A percentile compares a stretch with the other conserved stretches of the same genome.
phyloP scores from a whole-genome alignment of 2,888 invertebrate genomes.

The Pachycephus smyrnensis region DNA sequence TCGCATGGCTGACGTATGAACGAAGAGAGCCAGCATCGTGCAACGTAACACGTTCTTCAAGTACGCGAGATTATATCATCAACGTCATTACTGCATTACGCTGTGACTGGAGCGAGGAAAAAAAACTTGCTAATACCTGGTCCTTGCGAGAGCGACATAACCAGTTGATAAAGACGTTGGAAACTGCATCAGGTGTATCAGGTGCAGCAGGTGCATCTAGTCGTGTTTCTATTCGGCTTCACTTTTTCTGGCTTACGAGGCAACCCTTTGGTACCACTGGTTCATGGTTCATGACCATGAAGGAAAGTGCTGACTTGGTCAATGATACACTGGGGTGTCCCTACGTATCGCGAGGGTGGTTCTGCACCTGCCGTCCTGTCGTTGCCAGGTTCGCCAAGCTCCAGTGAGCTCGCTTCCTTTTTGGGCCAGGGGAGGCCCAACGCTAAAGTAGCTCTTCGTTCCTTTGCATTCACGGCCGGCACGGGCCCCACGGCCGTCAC shows the following conservation, averaged over 20 bases:
- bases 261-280: too few species aligned
- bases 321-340: too few species aligned
- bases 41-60: neutral
- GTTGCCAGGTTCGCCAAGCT: conserved; percentile 50
- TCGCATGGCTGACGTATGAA: conserved; percentile 14
- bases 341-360: neutral
- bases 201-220: too few species aligned
- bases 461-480: neutral
- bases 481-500: conserved; percentile 40
- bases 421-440: conserved; percentile 24
- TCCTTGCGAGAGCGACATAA: neutral
- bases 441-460: neutral
- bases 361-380: conserved; percentile 24
- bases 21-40: conserved; percentile 5
- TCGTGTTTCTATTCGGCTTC: too few species aligned
- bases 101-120: conserved; percentile 25
- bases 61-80: conserved; percentile 58
- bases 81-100: conserved; percentile 61
- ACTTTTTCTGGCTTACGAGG: too few species aligned
- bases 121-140: conserved; percentile 1
- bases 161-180: too few species aligned
- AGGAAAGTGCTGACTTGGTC: too few species aligned
- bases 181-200: too few species aligned
- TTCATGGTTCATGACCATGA: too few species aligned
- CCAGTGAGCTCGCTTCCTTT: conserved; percentile 59